Evolutionary conservation across 2,113 vertebrate genomes (phyloP).

Genomic region (Platichthys stellatus): DNA sequence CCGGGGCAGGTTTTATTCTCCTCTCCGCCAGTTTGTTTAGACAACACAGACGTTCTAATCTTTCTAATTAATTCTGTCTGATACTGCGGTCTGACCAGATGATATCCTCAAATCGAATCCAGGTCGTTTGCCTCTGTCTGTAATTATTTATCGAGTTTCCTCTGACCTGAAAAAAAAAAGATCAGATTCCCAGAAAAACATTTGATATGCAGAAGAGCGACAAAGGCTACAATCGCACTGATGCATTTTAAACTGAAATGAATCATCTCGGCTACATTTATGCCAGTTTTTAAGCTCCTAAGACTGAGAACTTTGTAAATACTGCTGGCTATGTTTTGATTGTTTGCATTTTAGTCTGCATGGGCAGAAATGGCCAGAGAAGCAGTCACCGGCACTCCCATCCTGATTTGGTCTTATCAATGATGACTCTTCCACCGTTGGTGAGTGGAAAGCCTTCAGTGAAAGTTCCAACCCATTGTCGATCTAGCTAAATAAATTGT

Average conservation of each 20-base stretch:
- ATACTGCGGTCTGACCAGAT: slow-evolving; percentile 54
- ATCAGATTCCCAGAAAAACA: slow-evolving; percentile 15
- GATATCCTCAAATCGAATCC: slow-evolving; percentile 70
- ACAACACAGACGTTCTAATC: slow-evolving; percentile 67
- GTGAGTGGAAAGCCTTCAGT: not conserved
- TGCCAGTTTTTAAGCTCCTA: no score
- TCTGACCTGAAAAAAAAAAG: slow-evolving; percentile 17
- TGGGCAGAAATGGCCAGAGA: not conserved
- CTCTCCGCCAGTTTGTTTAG: slow-evolving; percentile 40
- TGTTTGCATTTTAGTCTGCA: not conserved
- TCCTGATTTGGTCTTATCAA: not conserved
- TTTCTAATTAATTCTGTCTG: slow-evolving; percentile 70
- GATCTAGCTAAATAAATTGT: no score
- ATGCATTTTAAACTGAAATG: not conserved
- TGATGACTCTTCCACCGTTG: not conserved
- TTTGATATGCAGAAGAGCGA: not conserved
- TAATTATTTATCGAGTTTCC: slow-evolving; percentile 76
- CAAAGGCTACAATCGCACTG: not conserved
- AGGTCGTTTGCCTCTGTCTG: slow-evolving; percentile 59
- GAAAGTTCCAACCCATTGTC: no score
- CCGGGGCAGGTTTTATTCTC: slow-evolving; percentile 21
- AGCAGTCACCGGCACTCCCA: not conserved
- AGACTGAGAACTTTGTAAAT: no score
- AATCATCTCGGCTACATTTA: no score
- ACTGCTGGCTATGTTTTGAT: no score